Percentiles rank a stretch among this genome's conserved stretches.
phyloP scores from a whole-genome alignment of 2,797 vertebrate species.

The Furcifer pardalis region DNA sequence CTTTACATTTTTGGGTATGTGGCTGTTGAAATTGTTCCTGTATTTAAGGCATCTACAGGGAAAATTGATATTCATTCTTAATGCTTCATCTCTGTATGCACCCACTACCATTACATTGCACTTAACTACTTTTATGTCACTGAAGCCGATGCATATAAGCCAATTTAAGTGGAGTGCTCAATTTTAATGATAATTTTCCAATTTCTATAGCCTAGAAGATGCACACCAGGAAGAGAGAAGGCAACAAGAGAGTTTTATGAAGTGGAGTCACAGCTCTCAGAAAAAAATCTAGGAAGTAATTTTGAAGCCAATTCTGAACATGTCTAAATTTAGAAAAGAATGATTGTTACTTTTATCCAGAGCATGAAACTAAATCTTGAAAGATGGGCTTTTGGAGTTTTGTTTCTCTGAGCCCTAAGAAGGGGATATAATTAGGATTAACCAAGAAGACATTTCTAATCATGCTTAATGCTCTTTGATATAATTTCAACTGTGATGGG shows the following conservation, averaged over 20 bases:
- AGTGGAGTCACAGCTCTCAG: neutral
- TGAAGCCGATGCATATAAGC: neutral
- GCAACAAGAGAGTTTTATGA: neutral
- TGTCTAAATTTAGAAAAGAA: neutral
- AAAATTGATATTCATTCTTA: constrained; percentile 11
- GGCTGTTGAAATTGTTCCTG: constrained; percentile 5
- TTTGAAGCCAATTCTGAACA: neutral
- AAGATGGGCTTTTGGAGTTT: neutral
- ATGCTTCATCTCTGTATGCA: neutral
- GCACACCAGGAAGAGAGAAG: neutral
- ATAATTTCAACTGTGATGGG: neutral
- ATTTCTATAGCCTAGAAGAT: constrained; percentile 7
- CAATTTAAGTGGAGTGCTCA: constrained; percentile 9
- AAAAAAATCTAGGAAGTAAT: neutral
- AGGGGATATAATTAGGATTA: neutral
- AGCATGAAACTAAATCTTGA: neutral
- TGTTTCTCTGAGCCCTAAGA: neutral
- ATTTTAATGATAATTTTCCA: constrained; percentile 32
- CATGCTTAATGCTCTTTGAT: neutral
- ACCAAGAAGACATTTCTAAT: neutral
- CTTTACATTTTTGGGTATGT: constrained; percentile 10
- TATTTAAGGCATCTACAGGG: neutral
- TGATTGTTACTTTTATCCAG: neutral
- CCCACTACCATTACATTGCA: neutral
- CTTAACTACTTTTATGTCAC: constrained; percentile 24